These are phyloP conservation scores for Ectemnius cavifrons DNA, from an alignment of 2,888 invertebrate genomes.

Conservation along the genomic window DNA sequence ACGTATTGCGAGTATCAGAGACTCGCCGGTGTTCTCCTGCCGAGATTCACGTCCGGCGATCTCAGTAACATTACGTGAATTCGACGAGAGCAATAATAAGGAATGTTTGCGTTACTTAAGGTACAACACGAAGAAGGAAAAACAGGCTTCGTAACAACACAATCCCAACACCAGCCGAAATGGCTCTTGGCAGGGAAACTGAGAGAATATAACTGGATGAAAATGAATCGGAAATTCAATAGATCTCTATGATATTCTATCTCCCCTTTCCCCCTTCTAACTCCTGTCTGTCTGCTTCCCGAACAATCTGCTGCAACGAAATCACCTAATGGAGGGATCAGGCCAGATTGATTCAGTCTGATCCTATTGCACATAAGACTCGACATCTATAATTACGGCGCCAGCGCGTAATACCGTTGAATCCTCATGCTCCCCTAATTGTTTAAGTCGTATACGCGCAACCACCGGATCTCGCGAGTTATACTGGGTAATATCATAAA, in stretches of 20 bases:
- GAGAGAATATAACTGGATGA: too few relatives aligned
- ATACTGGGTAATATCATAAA: slow-evolving; percentile 1
- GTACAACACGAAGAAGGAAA: slow-evolving; percentile 26
- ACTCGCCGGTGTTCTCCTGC: slow-evolving; percentile 32
- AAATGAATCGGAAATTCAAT: slow-evolving; percentile 51
- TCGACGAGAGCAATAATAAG: slow-evolving; percentile 45
- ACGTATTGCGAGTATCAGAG: slow-evolving; percentile 34
- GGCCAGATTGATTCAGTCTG: not conserved
- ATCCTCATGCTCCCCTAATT: not conserved
- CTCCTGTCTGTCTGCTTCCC: slow-evolving; percentile 18
- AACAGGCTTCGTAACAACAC: not conserved
- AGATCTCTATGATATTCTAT: slow-evolving; percentile 47
- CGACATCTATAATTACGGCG: slow-evolving; percentile 9
- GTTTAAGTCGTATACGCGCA: slow-evolving; percentile 2
- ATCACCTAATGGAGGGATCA: slow-evolving; percentile 7
- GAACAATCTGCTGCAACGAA: slow-evolving; percentile 1
- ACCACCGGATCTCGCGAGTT: not conserved
- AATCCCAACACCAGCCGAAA: too few relatives aligned
- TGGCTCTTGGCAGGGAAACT: too few relatives aligned
- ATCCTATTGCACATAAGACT: slow-evolving; percentile 6
- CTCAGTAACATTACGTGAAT: slow-evolving; percentile 38
- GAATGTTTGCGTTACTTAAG: slow-evolving; percentile 55
- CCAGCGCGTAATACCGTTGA: slow-evolving; percentile 11
- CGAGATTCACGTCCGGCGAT: slow-evolving; percentile 20
- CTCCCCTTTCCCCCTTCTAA: slow-evolving; percentile 43